Conservation (phyloP, 2,113 vertebrate species). For the Prunella himalayana region DNA sequence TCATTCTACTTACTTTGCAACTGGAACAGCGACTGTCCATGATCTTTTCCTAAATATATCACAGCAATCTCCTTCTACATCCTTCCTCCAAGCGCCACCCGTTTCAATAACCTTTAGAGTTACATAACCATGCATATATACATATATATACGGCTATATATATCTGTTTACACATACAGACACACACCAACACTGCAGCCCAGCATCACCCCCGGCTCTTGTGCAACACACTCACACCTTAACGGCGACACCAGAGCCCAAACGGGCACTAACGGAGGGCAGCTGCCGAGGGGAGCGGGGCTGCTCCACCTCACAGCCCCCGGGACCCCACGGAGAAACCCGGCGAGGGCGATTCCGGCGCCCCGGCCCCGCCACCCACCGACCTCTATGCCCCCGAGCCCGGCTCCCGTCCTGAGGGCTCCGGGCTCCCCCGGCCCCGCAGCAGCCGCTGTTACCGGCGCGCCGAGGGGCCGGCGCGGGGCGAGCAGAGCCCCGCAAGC, state of each 20-base stretch:
- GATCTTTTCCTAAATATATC: not conserved
- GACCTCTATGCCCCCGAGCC: not conserved
- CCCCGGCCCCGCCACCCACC: not conserved
- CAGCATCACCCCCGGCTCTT: not conserved
- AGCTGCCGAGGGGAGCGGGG: not conserved
- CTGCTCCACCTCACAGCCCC: not conserved
- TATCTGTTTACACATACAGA: not conserved
- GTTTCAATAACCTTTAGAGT: not conserved
- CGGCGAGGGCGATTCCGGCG: not conserved
- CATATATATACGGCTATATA: not conserved
- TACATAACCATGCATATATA: not conserved
- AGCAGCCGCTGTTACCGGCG: not conserved
- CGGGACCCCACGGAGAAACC: fast-evolving
- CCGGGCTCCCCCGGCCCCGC: not conserved
- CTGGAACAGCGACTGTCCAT: not conserved
- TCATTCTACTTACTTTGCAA: not conserved
- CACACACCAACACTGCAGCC: not conserved
- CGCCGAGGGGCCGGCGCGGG: not conserved
- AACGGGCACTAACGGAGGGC: not conserved
- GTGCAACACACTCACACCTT: not conserved
- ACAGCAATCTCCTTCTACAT: not conserved
- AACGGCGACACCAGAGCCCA: fast-evolving
- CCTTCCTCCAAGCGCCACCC: not conserved
- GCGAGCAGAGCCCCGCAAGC: not conserved
- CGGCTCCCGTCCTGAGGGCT: not conserved